Percentiles rank a stretch among this genome's conserved stretches.
These are phyloP conservation scores for Sebastolobus altivelis DNA, from an alignment of 2,797 vertebrate genomes.

Conservation along the genomic window DNA sequence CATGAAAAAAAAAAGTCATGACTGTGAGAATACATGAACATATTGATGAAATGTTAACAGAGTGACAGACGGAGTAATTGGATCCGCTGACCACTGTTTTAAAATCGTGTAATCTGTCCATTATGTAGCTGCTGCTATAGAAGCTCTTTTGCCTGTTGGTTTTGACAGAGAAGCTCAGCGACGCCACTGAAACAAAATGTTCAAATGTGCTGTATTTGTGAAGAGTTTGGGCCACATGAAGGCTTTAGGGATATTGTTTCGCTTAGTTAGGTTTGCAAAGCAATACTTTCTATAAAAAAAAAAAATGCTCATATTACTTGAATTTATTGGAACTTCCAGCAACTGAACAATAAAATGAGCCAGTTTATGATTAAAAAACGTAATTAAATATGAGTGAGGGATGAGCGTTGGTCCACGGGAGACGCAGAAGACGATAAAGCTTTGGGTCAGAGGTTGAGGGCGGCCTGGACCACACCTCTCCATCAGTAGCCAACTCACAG, in stretches of 20 bases:
- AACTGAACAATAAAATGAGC: constrained; percentile 6
- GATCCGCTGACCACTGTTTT: constrained; percentile 60
- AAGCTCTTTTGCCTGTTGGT: constrained; percentile 6
- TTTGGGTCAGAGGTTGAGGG: constrained; percentile 61
- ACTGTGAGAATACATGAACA: constrained; percentile 44
- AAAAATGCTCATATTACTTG: not conserved
- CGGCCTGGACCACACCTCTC: constrained; percentile 19
- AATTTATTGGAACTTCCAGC: not conserved
- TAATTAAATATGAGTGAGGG: not conserved
- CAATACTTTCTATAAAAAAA: not conserved
- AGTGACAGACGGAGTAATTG: constrained; percentile 57
- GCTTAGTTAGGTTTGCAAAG: not conserved
- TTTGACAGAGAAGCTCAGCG: constrained; percentile 3
- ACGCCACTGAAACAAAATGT: constrained; percentile 15
- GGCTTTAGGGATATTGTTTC: not conserved
- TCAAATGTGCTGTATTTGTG: constrained; percentile 20
- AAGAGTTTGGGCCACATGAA: constrained; percentile 9
- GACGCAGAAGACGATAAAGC: constrained; percentile 14
- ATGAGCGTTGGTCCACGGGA: not conserved
- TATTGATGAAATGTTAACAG: constrained; percentile 45
- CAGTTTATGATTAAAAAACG: constrained; percentile 6
- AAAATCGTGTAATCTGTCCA: constrained; percentile 8
- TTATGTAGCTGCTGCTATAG: constrained; percentile 1
- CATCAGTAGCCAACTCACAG: constrained; percentile 59
- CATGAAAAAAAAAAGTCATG: constrained; percentile 47